Evolutionary conservation across 1,140 invertebrate species (phyloP), one percentile per base, ranked within the genome.

Genomic region (Zeugodacus cucurbitae): DNA sequence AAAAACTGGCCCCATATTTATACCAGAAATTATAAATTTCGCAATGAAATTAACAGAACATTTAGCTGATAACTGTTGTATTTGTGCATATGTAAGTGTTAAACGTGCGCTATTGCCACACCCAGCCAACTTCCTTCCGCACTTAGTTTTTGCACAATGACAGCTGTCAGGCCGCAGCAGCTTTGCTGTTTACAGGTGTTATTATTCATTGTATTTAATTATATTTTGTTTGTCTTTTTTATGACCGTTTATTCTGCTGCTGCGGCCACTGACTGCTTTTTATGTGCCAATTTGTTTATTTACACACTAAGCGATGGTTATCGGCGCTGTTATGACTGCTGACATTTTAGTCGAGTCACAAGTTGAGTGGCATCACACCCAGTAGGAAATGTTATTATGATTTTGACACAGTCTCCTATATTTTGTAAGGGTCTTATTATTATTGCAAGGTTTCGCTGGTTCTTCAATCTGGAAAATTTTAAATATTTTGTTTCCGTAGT

Each of bases 261-360:
- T 48, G 74, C 74, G 74, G 74, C 74, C 74, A 82, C 44, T 82
- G 74, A 44, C 37, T 48, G 74, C 11, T 37, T 82, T 82, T 48
- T 44, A 82, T 82, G 74, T 82, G 74, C n/a, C 74, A 82, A 82
- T 82, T 82, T 29, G 74, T 48, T 48, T 82, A 82, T 82, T 82
- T 48, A 82, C 41, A 48, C 41, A 48, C 17, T 29, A 10, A 44
- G 74, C 74, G 74, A 82, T 82, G 74, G 8, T 82, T 82, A 48
- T 48, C 41, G 41, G 22, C 10, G 1, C 41, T 48, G 34, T 48
- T 82, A 82, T 48, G n/a, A n/a, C n/a, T 82, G 26, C 74, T 34
- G 74, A 29, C 41, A 48, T 44, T 26, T 82, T 26, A 48, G 20
- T 41, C 70, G 6, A 17, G 34, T 78, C 70, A 34, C 37, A 78